Evolutionary conservation across 2,113 vertebrate species (phyloP).

Genomic region (Pterophyllum scalare): DNA sequence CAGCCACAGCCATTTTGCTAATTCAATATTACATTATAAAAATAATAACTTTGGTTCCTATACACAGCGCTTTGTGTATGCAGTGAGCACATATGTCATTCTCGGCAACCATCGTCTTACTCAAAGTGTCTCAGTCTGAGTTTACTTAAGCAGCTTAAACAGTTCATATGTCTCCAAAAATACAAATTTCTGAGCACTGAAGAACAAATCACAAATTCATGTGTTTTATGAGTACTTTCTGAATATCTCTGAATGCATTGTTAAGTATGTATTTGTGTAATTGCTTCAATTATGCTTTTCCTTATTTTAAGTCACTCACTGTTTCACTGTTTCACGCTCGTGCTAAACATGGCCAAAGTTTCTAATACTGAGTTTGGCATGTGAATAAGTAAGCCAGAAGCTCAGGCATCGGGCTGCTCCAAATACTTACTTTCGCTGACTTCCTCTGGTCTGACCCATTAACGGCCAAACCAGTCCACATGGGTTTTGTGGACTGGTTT

Average conservation of each 20-base stretch:
- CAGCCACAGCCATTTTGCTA: not conserved
- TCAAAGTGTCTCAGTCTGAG: not conserved
- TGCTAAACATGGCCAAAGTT: not conserved
- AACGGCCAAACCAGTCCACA: not conserved
- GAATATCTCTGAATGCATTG: not conserved
- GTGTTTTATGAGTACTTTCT: not conserved
- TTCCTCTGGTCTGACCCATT: not conserved
- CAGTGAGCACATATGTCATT: not conserved
- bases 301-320: not conserved
- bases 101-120: not conserved
- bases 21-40: not conserved
- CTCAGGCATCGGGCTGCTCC: not conserved
- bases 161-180: not conserved
- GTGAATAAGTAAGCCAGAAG: not conserved
- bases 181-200: not conserved
- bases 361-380: accelerated
- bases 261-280: not conserved
- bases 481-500: too few relatives aligned
- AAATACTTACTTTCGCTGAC: not conserved
- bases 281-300: not conserved
- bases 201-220: not conserved
- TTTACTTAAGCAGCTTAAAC: not conserved
- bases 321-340: not conserved
- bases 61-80: not conserved
- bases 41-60: not conserved